Evolutionary conservation across 2,888 invertebrate genomes (phyloP).

Genomic region (Tachina lurida): DNA sequence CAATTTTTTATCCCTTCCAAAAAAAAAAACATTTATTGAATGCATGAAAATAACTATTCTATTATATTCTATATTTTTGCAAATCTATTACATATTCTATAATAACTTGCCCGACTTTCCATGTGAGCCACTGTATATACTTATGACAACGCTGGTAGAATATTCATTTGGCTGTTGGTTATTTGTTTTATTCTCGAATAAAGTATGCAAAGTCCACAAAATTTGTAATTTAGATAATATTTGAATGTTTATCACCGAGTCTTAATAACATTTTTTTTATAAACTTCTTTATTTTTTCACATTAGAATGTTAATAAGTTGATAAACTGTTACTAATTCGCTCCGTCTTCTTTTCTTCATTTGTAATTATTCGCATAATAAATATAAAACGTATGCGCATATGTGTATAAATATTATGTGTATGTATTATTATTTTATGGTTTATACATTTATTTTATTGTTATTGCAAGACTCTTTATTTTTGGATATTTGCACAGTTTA

Average conservation of each 20-base stretch:
- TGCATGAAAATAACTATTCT: too few species aligned
- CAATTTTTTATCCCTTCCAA: too few species aligned
- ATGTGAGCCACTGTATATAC: too few species aligned
- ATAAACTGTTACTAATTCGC: conserved; percentile 32
- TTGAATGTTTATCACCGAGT: neutral
- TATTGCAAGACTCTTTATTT: neutral
- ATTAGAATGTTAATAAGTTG: conserved; percentile 48
- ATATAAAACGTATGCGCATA: neutral
- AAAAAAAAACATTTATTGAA: too few species aligned
- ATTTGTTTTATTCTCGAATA: neutral
- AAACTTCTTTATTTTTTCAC: conserved; percentile 23
- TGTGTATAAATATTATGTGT: neutral
- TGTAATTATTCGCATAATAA: neutral
- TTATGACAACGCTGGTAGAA: too few species aligned
- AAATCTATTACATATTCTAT: too few species aligned
- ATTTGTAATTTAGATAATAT: conserved; percentile 22
- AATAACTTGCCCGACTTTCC: too few species aligned
- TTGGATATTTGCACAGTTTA: conserved; percentile 38
- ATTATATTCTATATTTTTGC: too few species aligned
- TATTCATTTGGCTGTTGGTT: too few species aligned
- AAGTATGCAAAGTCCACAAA: neutral
- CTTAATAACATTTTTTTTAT: conserved; percentile 5
- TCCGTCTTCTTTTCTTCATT: neutral
- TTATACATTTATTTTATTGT: conserved; percentile 9
- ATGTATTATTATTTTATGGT: neutral